Evolutionary conservation across 2,888 invertebrate species (phyloP), one percentile per base, ranked within the genome.

Genomic region (Marronus borbonicus): DNA sequence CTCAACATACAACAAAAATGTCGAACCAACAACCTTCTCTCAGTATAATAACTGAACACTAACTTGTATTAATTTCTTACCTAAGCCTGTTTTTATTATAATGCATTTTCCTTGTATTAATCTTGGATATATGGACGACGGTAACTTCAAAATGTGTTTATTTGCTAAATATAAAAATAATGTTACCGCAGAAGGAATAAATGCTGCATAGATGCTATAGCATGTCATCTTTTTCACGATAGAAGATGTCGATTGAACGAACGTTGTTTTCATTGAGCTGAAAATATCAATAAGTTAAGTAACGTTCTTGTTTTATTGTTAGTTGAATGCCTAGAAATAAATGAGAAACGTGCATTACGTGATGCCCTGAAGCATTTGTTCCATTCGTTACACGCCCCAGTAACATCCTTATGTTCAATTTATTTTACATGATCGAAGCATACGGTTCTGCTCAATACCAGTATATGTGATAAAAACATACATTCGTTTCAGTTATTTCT

Each of bases 201-300:
- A 50, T 50, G 28, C 12, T 49, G 50, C 68, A 17, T 68, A 68
- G 5, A 68, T 10, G 5, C 68, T 28, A 14, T 68, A 68, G 7
- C 50, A 68, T 28, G 50, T 28, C 68, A 52, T 50, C n/a, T 50
- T 68, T 14, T 49, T 68, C 3, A 24, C 24, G 28, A 68, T 28
- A 12, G 44, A 20, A 44, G 10, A 5, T 20, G 10, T 50, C 8
- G 68, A 68, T 28, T 49, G 50, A 28, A 24, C 28, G 4, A 28
- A 44, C 24, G 44, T 31, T 5, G 66, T 44, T 24, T 76, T 76
- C 76, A 76, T 76, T 69, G 76, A 76, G 20, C 76, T 76, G 24
- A 28, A 68, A 68, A 68, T 7, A 44, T 5, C 31, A 36, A 5
- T 36, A 36, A 36, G 31, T 36, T 36, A 36, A 36, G 31, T 36